phyloP scores from a whole-genome alignment of 2,797 vertebrate species.

The Sebastes diaconus region DNA sequence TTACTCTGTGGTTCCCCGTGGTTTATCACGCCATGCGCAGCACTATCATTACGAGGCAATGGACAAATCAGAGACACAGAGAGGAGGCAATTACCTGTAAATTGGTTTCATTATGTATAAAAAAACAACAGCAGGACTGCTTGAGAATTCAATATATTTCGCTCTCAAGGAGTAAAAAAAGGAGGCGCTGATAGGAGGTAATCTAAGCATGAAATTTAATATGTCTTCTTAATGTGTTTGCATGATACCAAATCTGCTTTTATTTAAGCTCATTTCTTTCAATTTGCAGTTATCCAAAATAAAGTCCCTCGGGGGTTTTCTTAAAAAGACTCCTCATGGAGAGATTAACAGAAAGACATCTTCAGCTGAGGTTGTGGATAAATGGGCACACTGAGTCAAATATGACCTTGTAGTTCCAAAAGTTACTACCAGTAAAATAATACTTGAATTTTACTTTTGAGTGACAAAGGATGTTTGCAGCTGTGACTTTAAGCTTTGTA shows the following conservation, averaged over 20 bases:
- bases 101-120: constrained; percentile 65
- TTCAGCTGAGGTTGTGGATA: constrained; percentile 16
- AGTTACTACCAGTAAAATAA: not conserved
- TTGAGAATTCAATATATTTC: constrained; percentile 32
- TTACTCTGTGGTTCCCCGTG: constrained; percentile 12
- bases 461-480: not conserved
- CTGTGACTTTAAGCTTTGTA: not conserved
- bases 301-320: constrained; percentile 16
- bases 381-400: constrained; percentile 12
- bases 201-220: constrained; percentile 50
- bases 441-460: not conserved
- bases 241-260: constrained; percentile 19
- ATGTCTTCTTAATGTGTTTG: constrained; percentile 29
- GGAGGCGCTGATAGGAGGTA: constrained; percentile 21
- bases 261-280: constrained; percentile 14
- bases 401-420: constrained; percentile 15
- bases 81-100: constrained; percentile 68
- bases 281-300: constrained; percentile 36
- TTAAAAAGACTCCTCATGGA: constrained; percentile 2
- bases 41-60: constrained; percentile 50
- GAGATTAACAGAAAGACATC: constrained; percentile 18
- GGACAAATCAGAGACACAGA: constrained; percentile 44
- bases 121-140: constrained; percentile 24
- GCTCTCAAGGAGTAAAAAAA: constrained; percentile 11
- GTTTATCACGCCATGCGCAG: constrained; percentile 52